Base-by-base conservation (phyloP, 2,113 vertebrate species). In the Pampusana beccarii region DNA sequence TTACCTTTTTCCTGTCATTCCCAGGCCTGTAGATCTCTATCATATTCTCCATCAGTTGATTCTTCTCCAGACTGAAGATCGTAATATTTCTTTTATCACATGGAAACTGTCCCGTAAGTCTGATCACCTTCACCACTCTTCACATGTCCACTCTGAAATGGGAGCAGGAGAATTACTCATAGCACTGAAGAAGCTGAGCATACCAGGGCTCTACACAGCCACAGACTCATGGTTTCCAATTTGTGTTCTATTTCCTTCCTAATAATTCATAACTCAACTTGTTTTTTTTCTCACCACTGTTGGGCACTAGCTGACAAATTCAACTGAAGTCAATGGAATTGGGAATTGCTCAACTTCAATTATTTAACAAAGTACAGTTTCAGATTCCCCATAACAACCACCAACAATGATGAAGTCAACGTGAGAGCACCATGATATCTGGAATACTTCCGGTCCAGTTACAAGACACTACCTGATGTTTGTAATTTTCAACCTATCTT, bases 371-470 rank as follows among this genome's bases (percentile, higher is more conserved):
- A 73, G 24, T 40, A 64, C 16, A 3, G 14, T 38, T 36, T 44
- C 31, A 62, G 28, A 40, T 75, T 75, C 31, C 34, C n/a, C 9
- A 15, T 16, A 84, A 44, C 40, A 51, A 20, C 33, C 8, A 77
- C 44, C 21, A 44, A 33, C 12, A 38, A 16, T 69, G 14, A 84
- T 51, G 5, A 74, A 31, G 9, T 29, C 46, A 92, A 11, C 34
- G 44, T 17, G 10, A 48, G 10, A 58, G 29, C 56, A 46, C 5
- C 0, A 0, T 33, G 36, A 21, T 66, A 77, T 10, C 40, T 56
- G 17, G 3, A 34, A 71, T 19, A 40, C 18, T n/a, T 66, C 73
- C 66, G 18, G 15, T 38, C 15, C 24, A 9, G 16, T 48, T 33
- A 48, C 24, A 84, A 75, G 31, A 71, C 9, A 15, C 9, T 33